phyloP scores from a whole-genome alignment of 1,140 invertebrate genomes.

The Calephelis nemesis region DNA sequence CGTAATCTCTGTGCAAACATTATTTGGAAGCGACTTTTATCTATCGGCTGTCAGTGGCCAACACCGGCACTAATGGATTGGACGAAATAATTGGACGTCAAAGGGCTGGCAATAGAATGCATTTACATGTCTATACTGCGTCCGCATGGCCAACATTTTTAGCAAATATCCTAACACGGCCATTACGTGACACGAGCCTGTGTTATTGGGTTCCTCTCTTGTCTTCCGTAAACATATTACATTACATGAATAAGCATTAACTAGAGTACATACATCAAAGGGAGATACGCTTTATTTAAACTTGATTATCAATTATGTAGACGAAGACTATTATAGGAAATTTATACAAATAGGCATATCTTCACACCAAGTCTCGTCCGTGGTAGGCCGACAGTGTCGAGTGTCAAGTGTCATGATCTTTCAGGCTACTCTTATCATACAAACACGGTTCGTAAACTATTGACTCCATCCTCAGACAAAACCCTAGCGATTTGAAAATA shows the following conservation, averaged over 20 bases:
- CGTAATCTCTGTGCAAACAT: neutral
- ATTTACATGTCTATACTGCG: slow-evolving; percentile 28
- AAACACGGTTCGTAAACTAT: no score
- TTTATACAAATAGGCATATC: no score
- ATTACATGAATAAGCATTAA: slow-evolving; percentile 1
- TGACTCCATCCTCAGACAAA: no score
- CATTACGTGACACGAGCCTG: slow-evolving; percentile 1
- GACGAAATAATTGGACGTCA: slow-evolving; percentile 48
- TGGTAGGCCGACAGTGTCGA: no score
- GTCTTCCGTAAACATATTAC: neutral
- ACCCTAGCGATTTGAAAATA: no score
- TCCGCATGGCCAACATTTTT: slow-evolving; percentile 24
- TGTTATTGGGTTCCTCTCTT: slow-evolving; percentile 3
- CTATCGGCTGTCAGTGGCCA: neutral
- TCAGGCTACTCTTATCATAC: no score
- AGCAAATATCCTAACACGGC: slow-evolving; percentile 21
- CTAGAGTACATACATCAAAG: neutral
- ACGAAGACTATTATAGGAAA: no score
- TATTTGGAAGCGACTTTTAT: slow-evolving; percentile 33
- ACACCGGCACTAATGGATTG: slow-evolving; percentile 39
- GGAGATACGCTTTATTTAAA: no score
- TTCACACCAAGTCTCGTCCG: no score
- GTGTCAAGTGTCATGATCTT: no score
- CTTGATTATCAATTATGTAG: no score
- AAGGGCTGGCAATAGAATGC: slow-evolving; percentile 35